Percentiles rank a stretch among this genome's conserved stretches.
Evolutionary conservation across 2,797 vertebrate genomes (phyloP).

Genomic region (Dendrocincla fuliginosa): DNA sequence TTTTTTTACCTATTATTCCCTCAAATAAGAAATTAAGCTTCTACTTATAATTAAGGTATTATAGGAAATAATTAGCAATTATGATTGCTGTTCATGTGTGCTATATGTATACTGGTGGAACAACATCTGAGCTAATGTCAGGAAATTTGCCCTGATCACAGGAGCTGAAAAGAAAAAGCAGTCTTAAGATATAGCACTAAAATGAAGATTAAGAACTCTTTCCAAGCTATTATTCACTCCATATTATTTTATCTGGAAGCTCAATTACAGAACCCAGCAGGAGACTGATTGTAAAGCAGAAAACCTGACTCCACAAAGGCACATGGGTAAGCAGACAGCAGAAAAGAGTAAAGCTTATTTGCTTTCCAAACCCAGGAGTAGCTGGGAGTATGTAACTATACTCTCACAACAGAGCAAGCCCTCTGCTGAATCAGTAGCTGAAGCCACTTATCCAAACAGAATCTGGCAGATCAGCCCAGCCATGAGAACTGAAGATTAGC

Average conservation of each 20-base stretch:
- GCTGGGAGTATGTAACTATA: slow-evolving; percentile 19
- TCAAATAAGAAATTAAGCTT: neutral
- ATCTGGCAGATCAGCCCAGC: neutral
- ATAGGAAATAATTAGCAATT: neutral
- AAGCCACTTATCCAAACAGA: slow-evolving; percentile 26
- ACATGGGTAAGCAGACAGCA: neutral
- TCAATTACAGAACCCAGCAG: slow-evolving; percentile 8
- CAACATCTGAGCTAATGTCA: neutral
- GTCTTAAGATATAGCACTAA: neutral
- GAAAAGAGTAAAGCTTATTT: slow-evolving; percentile 44
- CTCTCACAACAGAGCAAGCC: neutral
- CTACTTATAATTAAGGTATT: neutral
- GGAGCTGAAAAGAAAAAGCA: neutral
- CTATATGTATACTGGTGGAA: neutral
- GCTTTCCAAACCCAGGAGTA: slow-evolving; percentile 46
- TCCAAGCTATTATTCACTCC: neutral
- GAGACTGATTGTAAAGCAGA: neutral
- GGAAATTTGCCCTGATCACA: neutral
- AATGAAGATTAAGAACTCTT: neutral
- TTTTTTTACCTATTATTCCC: neutral
- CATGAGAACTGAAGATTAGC: slow-evolving; percentile 24
- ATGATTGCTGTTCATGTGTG: neutral
- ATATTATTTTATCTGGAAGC: slow-evolving; percentile 30
- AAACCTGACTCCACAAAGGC: neutral
- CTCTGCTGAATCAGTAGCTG: slow-evolving; percentile 18